Evolutionary conservation across 2,113 vertebrate genomes (phyloP), one percentile per base, ranked within the genome.

Genomic region (Cisticola juncidis): DNA sequence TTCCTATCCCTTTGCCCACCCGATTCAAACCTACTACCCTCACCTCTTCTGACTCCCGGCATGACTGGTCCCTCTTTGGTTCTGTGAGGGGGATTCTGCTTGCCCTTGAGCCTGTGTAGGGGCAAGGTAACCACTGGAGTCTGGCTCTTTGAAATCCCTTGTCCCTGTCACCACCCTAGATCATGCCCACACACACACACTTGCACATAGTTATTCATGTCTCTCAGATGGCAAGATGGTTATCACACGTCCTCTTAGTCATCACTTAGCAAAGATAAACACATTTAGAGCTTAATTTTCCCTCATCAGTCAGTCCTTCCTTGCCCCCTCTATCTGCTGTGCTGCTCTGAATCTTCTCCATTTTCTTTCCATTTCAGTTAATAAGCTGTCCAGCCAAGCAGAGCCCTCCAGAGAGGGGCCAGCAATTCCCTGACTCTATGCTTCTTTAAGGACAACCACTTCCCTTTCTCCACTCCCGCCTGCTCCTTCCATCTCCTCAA

Each of bases 211-310:
- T 77, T 95, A 92, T 85, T 80, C 81, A 50, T 38, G 53, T 50
- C 58, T 94, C 61, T 94, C 64, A 40, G 65, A 86, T 76, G 61
- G 61, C 60, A 95, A 89, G 81, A 86, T 48, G 74, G 78, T 79
- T 97, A 96, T 94, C 93, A 88, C 44, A 57, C 45, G 8, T 71
- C n/a, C 66, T 91, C 86, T 97, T 96, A 94, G 90, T 96, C 92
- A 96, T 90, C 92, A 89, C 84, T 94, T 94, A 95, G 56, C 65
- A 69, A 95, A 94, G 81, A 74, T 96, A 97, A 96, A 95, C 86
- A 91, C 70, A 95, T 86, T 96, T 93, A 88, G 50, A 70, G 31
- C 35, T 62, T 94, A 83, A 92, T 92, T 65, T 94, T 50, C 54
- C 40, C 53, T 94, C 86, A 83, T 94, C 94, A 92, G 70, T 50